Conservation (phyloP, 2,797 vertebrate species). For the Ceyx erithaca region DNA sequence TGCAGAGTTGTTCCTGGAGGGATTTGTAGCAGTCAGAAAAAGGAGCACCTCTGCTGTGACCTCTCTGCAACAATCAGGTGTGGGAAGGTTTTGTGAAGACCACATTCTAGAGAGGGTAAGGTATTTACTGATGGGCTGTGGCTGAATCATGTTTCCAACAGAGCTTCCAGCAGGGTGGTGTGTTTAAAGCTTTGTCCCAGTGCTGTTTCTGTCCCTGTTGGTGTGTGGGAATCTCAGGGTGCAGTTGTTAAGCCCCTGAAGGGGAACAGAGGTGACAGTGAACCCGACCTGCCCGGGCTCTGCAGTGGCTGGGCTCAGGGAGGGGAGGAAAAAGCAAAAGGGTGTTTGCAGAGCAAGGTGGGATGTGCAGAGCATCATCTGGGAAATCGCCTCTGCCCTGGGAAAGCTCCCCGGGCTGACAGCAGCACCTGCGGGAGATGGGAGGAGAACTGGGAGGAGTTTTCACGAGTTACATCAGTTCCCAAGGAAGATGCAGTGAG, state of each 20-base stretch:
- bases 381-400: too few species aligned
- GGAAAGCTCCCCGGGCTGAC: not conserved
- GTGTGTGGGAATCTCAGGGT: too few species aligned
- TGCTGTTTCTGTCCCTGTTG: too few species aligned
- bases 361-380: too few species aligned
- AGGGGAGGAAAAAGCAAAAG: not conserved
- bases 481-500: not conserved
- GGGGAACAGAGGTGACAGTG: too few species aligned
- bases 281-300: too few species aligned
- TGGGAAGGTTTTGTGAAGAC: not conserved
- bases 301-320: not conserved
- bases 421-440: not conserved
- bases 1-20: not conserved
- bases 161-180: not conserved
- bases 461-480: not conserved
- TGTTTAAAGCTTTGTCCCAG: not conserved
- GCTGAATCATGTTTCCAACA: not conserved
- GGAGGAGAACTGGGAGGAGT: not conserved
- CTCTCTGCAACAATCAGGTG: not conserved
- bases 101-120: not conserved
- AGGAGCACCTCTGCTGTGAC: not conserved
- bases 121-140: not conserved
- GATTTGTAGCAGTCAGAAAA: not conserved
- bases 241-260: too few species aligned
- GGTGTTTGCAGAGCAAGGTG: not conserved